A percentile compares a stretch with the other conserved stretches of the same genome.
These are phyloP conservation scores for Lytechinus variegatus DNA, from an alignment of 35 echinoderm and acorn worm genomes.

Conservation along the genomic window DNA sequence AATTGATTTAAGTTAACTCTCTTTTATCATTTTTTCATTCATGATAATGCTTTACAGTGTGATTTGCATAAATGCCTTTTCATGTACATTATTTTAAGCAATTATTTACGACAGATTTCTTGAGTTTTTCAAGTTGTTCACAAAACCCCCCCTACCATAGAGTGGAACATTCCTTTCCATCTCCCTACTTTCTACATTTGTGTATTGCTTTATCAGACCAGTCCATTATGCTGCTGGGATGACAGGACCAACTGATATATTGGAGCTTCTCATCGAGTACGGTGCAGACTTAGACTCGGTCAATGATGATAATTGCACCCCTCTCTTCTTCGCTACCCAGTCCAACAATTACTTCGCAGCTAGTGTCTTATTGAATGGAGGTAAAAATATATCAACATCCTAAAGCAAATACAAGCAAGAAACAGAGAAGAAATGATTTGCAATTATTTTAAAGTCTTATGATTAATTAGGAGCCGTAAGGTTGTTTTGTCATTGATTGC, in stretches of 20 bases:
- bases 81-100: too few species aligned
- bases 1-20: too few species aligned
- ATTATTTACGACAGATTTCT: too few species aligned
- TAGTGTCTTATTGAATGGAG: conserved; percentile 68
- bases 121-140: too few species aligned
- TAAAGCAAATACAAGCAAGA: too few species aligned
- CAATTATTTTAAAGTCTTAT: too few species aligned
- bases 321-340: conserved; percentile 97
- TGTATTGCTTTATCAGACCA: conserved; percentile 55
- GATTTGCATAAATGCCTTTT: too few species aligned
- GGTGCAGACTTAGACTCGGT: conserved; percentile 90
- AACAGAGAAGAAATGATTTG: too few species aligned
- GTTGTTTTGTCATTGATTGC: too few species aligned
- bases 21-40: too few species aligned
- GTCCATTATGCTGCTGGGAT: conserved; percentile 96
- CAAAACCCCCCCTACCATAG: background rate
- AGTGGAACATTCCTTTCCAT: background rate
- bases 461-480: too few species aligned
- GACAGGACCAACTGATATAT: conserved; percentile 92
- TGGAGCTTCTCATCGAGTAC: conserved; percentile 81
- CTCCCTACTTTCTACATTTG: background rate
- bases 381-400: background rate
- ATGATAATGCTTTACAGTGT: too few species aligned
- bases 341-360: conserved; percentile 91
- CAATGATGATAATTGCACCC: conserved; percentile 96